Percentiles rank a stretch among this genome's conserved stretches.
These are phyloP conservation scores for Gobio gobio DNA, from an alignment of 2,113 vertebrate genomes.

Conservation along the genomic window DNA sequence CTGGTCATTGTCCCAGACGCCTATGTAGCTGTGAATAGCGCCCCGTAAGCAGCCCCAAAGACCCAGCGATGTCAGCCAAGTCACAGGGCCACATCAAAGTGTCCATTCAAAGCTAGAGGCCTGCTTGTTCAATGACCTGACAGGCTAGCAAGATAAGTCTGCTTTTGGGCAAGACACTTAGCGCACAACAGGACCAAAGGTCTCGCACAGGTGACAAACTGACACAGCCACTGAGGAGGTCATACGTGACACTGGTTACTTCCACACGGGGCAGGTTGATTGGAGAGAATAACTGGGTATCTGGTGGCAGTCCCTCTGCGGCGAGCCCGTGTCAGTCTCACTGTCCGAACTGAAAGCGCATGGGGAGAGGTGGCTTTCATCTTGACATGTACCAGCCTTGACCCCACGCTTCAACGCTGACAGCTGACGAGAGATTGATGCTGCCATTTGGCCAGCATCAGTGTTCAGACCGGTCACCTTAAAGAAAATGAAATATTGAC, in stretches of 20 bases:
- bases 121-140: slow-evolving; percentile 73
- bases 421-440: slow-evolving; percentile 79
- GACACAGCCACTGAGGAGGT: slow-evolving; percentile 64
- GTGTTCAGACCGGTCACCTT: slow-evolving; percentile 58
- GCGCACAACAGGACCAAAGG: slow-evolving; percentile 67
- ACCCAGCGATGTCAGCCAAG: slow-evolving; percentile 65
- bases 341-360: slow-evolving; percentile 72
- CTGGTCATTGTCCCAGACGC: slow-evolving; percentile 51
- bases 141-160: slow-evolving; percentile 74
- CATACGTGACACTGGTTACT: slow-evolving; percentile 59
- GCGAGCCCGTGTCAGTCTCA: slow-evolving; percentile 64
- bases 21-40: slow-evolving; percentile 62
- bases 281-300: slow-evolving; percentile 65
- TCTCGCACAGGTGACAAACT: slow-evolving; percentile 74
- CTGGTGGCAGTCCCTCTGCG: slow-evolving; percentile 69
- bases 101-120: slow-evolving; percentile 64
- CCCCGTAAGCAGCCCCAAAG: slow-evolving; percentile 59
- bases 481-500: slow-evolving; percentile 64
- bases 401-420: slow-evolving; percentile 72
- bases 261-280: slow-evolving; percentile 67
- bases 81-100: slow-evolving; percentile 72
- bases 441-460: slow-evolving; percentile 70
- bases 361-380: slow-evolving; percentile 72
- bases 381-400: slow-evolving; percentile 72
- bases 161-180: slow-evolving; percentile 70